Evolutionary conservation across 92 coral and sea anemone genomes (phyloP).

Genomic region (Chrysogorgia sp.): DNA sequence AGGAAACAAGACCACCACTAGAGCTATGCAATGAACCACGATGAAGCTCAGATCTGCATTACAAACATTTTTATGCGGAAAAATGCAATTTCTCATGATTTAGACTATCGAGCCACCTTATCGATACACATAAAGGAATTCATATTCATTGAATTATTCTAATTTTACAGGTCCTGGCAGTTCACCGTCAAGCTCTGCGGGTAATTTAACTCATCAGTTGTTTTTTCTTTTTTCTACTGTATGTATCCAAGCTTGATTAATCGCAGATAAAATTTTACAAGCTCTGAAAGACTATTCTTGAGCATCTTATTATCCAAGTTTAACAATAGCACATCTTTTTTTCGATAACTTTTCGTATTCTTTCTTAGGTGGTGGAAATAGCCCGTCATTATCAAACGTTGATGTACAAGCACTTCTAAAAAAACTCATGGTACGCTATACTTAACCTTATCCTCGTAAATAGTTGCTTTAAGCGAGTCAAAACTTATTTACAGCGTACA

Average conservation of each 20-base stretch:
- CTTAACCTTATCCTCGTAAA: neutral
- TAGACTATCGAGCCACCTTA: no score
- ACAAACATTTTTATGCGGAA: no score
- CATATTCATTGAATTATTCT: neutral
- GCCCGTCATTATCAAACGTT: slow-evolving; percentile 32
- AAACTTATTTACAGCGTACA: no score
- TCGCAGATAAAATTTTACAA: no score
- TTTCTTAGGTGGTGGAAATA: slow-evolving; percentile 15
- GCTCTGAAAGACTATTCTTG: no score
- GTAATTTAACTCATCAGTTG: neutral
- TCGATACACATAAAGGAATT: neutral
- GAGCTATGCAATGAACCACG: no score
- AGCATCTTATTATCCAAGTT: no score
- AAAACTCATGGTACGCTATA: slow-evolving; percentile 24
- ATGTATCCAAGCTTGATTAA: neutral
- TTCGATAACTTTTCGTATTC: neutral
- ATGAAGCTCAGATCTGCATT: no score
- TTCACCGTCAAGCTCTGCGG: slow-evolving; percentile 9
- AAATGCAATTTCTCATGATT: no score
- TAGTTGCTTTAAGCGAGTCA: neutral
- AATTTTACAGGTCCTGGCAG: slow-evolving; percentile 8
- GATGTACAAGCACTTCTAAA: slow-evolving; percentile 37
- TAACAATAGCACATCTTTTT: no score
- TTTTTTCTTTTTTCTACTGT: neutral
- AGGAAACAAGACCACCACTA: no score